phyloP scores from a whole-genome alignment of 2,113 vertebrate species.

The Passer domesticus region DNA sequence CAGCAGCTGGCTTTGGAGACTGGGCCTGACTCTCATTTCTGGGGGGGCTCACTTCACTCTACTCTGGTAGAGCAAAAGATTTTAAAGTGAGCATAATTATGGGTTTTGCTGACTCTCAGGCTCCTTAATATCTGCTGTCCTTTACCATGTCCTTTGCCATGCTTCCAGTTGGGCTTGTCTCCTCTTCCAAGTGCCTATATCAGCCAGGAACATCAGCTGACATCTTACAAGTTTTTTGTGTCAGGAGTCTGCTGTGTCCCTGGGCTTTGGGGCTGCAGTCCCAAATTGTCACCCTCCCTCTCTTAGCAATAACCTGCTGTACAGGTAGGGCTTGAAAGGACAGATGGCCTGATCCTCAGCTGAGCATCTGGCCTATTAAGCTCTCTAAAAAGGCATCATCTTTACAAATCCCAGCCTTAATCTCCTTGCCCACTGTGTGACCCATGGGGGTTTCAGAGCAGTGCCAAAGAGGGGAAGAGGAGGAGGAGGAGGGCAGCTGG shows the following conservation, averaged over 20 bases:
- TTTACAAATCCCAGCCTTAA: conserved; percentile 47
- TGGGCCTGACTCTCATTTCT: background rate
- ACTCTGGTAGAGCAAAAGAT: background rate
- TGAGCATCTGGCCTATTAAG: conserved; percentile 58
- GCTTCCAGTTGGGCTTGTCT: background rate
- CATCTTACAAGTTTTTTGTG: background rate
- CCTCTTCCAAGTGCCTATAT: background rate
- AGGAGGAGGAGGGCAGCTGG: background rate
- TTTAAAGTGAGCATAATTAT: background rate
- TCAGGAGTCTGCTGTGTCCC: background rate
- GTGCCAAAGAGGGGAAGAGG: background rate
- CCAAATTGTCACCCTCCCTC: background rate
- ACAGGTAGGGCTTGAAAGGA: conserved; percentile 16
- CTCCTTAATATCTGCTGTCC: background rate
- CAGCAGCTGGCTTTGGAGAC: conserved; percentile 44
- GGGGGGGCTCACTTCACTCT: background rate
- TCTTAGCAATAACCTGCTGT: background rate
- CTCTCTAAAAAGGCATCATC: conserved; percentile 44
- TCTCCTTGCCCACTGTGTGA: conserved; percentile 51
- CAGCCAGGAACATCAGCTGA: background rate
- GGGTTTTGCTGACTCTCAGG: background rate
- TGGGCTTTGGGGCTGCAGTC: background rate
- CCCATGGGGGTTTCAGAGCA: background rate
- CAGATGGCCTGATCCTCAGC: conserved; percentile 53
- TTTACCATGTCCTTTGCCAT: background rate